Percentiles rank a stretch among this genome's conserved stretches.
These are phyloP conservation scores for Spongilla lacustris DNA, from an alignment of 37 sponge, comb jelly and placozoan genomes.

Conservation along the genomic window DNA sequence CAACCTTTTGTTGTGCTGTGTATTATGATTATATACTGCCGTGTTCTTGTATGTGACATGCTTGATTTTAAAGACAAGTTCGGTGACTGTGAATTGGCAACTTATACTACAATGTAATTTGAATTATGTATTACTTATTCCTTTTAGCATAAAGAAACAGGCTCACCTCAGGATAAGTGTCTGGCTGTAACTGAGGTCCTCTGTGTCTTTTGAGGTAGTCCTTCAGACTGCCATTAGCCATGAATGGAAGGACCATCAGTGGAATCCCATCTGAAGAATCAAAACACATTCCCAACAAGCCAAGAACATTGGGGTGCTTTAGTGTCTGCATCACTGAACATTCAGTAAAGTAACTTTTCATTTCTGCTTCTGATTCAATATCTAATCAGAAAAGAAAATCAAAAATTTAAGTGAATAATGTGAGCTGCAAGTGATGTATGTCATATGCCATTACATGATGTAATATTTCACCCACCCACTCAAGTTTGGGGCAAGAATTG, in stretches of 20 bases:
- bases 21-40: too few species aligned
- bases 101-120: too few species aligned
- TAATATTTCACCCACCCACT: too few species aligned
- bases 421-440: too few species aligned
- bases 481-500: too few species aligned
- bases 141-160: too few species aligned
- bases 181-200: not conserved
- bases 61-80: too few species aligned
- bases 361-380: not conserved
- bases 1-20: too few species aligned
- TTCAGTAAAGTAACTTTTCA: slow-evolving; percentile 15
- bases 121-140: too few species aligned
- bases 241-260: slow-evolving; percentile 29
- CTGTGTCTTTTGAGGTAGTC: slow-evolving; percentile 7
- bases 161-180: not conserved
- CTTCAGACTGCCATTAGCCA: slow-evolving; percentile 26
- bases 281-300: slow-evolving; percentile 26
- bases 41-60: too few species aligned
- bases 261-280: slow-evolving; percentile 19
- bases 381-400: not conserved
- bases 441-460: too few species aligned
- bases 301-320: slow-evolving; percentile 29
- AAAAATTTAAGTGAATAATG: not conserved
- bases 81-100: too few species aligned
- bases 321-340: slow-evolving; percentile 6